Base-by-base conservation (phyloP, 2,113 vertebrate genomes). In the Cricetomys ansorgei region DNA sequence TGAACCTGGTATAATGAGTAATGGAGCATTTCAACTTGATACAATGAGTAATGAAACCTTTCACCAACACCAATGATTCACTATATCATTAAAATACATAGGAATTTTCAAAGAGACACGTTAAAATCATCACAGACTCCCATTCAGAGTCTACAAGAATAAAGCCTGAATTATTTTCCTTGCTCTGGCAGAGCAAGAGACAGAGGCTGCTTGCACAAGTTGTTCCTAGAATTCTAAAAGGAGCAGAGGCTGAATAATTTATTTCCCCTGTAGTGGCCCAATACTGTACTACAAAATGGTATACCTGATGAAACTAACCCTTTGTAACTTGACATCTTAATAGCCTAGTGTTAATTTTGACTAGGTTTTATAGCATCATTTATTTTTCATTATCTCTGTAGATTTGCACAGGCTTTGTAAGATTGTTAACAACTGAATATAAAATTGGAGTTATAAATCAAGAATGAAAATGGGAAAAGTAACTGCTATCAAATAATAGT, bases 361-460 rank as follows among this genome's bases (percentile, higher is more conserved):
- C 92, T 95, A 85, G 34, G 93, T 53, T 95, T 97, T 97, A 88
- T 96, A 86, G 73, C 43, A 64, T 95, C 94, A 95, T 95, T 96
- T 97, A 97, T 96, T 97, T 97, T 97, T 97, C 94, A 97, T 96
- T 96, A 93, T 95, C 90, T 97, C 97, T 96, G 69, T 95, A 97
- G 90, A 91, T 92, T 97, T 94, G 13, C 50, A 67, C 81, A 94
- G 85, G 76, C 37, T 95, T 93, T 91, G 31, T 94, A 97, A 96
- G 59, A 97, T 87, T 94, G 81, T 89, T 97, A 96, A 96, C 80
- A 96, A 97, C 43, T 83, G 70, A 96, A 96, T 96, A 13, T 92
- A 70, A 97, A 92, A 97, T 89, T 96, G 17, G 23, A 96, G 72
- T 94, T 94, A 86, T 92, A 97, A 96, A 92, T 91, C 92, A 97